Conservation (phyloP, 23 tunicate genomes). For the Diplosoma virens region DNA sequence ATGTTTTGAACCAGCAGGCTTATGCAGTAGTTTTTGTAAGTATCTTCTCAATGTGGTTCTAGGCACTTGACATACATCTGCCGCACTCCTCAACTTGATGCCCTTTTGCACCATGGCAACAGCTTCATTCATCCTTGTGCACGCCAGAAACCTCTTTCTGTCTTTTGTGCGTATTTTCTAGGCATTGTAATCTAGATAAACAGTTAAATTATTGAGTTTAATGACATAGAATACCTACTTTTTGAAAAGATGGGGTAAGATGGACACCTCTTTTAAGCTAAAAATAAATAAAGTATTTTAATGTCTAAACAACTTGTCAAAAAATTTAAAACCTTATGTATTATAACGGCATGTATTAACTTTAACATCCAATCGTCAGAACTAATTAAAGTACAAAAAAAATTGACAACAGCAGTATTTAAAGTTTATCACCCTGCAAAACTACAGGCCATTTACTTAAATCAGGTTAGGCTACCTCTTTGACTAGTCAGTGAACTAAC, state of each 20-base stretch:
- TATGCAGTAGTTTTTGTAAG: slow-evolving; percentile 1
- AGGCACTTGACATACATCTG: slow-evolving; percentile 25
- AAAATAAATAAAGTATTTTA: not conserved
- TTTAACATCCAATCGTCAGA: too few relatives aligned
- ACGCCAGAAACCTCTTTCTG: slow-evolving; percentile 6
- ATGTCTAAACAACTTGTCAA: not conserved
- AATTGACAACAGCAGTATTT: too few relatives aligned
- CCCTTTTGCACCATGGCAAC: slow-evolving; percentile 24
- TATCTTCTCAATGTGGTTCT: not conserved
- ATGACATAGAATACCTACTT: too few relatives aligned
- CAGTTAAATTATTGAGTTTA: too few relatives aligned
- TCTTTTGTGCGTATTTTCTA: not conserved
- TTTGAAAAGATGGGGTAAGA: not conserved
- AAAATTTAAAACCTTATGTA: not conserved
- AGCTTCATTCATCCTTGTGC: slow-evolving; percentile 6
- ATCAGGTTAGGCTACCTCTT: not conserved
- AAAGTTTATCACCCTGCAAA: too few relatives aligned
- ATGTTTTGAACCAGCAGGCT: slow-evolving; percentile 14
- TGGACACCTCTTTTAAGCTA: too few relatives aligned
- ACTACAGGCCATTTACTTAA: too few relatives aligned
- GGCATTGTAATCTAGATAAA: not conserved
- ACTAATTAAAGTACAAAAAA: too few relatives aligned
- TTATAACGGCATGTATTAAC: too few relatives aligned
- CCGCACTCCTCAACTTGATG: slow-evolving; percentile 11
- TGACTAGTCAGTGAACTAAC: not conserved